Evolutionary conservation across 2,113 vertebrate genomes (phyloP), one percentile per base, ranked within the genome.

Genomic region (Ctenomys sociabilis): DNA sequence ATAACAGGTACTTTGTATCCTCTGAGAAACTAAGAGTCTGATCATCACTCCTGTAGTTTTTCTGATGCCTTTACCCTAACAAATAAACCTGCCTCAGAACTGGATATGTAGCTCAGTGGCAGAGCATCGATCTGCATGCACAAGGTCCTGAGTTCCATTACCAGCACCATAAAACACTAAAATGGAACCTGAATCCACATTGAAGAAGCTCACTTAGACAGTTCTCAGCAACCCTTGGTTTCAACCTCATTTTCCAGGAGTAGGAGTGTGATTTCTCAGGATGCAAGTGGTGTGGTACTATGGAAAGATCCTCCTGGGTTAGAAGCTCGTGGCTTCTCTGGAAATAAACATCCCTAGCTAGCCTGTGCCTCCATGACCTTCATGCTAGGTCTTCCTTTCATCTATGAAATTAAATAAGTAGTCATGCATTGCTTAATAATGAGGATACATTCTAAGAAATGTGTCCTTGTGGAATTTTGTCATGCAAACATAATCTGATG

Each of bases 201-300:
- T 43, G 30, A 77, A 43, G 78, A 54, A 84, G 66, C 19, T 68
- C 3, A 43, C 16, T 35, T 1, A 5, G 4, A 43, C 43, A 40
- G 68, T 91, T 89, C 11, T 95, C 19, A 26, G 30, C 40, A 70
- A 52, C 30, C 26, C 28, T 72, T 59, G 52, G 11, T n/a, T n/a
- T 73, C 43, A 43, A 32, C 89, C 14, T 37, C 77, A 37, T 92
- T 63, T 87, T 91, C 35, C 1, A 30, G 10, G 37, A 73, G 10
- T 57, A 26, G 6, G 21, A 16, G 19, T 9, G 1, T 72, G 64
- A 66, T 59, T 92, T 82, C 75, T 90, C 19, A 54, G 22, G 11
- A 12, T 22, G 10, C 43, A 1, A 16, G 3, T 54, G 24, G 3
- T 32, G 0, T 22, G 21, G 28, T 78, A 0, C 4, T 9, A 9